Evolutionary conservation across 2,888 invertebrate species (phyloP), one percentile per base, ranked within the genome.

Genomic region (Anticlea derivata): DNA sequence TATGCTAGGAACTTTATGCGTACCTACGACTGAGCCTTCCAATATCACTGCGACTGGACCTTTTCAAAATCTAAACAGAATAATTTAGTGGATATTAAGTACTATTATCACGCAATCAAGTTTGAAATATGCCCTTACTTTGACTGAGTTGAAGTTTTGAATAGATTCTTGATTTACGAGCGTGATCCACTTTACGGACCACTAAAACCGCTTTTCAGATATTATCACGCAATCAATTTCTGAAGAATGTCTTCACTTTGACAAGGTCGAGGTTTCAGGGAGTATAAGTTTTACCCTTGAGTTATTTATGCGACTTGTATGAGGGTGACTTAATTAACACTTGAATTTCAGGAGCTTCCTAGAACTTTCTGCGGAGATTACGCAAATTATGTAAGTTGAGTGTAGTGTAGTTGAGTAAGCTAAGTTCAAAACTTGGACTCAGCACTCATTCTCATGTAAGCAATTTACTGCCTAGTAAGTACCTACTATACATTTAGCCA

Each of bases 101-200:
- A 29, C 31, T 26, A 49, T 37, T 40, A 43, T 20, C 43, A 49
- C 41, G 48, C 37, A 31, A 43, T 49, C 24, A 35, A 49, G 30
- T 41, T 30, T 37, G 41, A 49, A 35, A 11, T 49, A 49, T 41
- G 17, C 17, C 41, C 17, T 30, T 17, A 35, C n/a, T n/a, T n/a
- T n/a, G 41, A 17, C 48, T 23, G 34, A 17, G 17, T n/a, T 22
- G 11, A 40, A 40, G 23, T 49, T 49, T 30, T 23, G 30, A 43
- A 35, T 30, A 41, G 35, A 23, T 10, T 35, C n/a, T 29, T 41
- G 35, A 43, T 49, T 48, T 40, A 41, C 29, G 26, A 22, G 11
- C 7, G 44, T 35, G 22, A 40, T 40, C 11, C 7, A 24, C 7
- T 5, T 17, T 35, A 17, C 17, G 23, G 7, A 12, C 7, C 0